These are phyloP conservation scores for Lagopus muta DNA, from an alignment of 2,113 vertebrate species.

Conservation along the genomic window DNA sequence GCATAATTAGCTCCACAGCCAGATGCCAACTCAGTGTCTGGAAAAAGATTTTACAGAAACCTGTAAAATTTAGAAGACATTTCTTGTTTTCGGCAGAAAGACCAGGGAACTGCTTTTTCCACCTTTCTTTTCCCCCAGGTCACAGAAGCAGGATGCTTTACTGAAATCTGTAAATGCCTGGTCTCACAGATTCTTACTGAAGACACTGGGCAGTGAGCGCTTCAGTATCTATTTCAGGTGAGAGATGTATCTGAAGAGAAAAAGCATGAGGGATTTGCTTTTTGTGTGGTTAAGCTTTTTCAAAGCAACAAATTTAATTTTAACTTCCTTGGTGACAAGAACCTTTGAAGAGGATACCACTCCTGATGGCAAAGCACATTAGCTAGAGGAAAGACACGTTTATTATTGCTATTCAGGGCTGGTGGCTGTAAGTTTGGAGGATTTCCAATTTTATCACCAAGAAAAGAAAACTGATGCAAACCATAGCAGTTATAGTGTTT, in stretches of 20 bases:
- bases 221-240: neutral
- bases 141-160: neutral
- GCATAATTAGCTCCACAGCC: neutral
- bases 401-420: neutral
- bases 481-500: neutral
- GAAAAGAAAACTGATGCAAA: neutral
- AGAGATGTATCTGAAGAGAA: neutral
- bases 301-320: constrained; percentile 6
- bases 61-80: neutral
- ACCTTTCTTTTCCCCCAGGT: neutral
- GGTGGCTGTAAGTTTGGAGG: neutral
- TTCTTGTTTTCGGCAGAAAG: neutral
- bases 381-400: neutral
- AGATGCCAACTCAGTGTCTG: neutral
- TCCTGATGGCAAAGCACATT: neutral
- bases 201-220: neutral
- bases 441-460: neutral
- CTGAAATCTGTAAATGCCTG: neutral
- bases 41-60: neutral
- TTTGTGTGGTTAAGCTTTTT: neutral
- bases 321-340: neutral
- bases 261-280: neutral
- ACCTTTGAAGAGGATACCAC: neutral
- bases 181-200: neutral
- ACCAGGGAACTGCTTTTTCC: neutral